phyloP scores from a whole-genome alignment of 2,797 vertebrate species.

The Euphonia xanthogaster region DNA sequence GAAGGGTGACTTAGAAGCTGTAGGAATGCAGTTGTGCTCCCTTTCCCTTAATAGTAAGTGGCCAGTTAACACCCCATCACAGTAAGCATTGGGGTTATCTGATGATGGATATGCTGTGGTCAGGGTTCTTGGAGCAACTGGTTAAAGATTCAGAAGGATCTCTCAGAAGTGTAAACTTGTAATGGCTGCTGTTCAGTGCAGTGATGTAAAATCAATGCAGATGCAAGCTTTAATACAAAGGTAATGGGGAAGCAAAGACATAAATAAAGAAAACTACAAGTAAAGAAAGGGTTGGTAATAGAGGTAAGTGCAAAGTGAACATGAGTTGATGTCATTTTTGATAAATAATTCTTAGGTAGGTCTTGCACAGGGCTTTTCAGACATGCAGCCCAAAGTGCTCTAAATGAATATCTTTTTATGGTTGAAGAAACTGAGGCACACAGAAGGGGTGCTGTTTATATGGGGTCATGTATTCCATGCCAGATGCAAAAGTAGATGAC shows the following conservation, averaged over 20 bases:
- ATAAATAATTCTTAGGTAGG: neutral
- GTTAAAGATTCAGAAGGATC: slow-evolving; percentile 31
- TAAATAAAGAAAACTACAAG: slow-evolving; percentile 54
- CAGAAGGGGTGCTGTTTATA: neutral
- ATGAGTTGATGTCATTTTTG: neutral
- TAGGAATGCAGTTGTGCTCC: neutral
- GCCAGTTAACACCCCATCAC: neutral
- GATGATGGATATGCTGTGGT: neutral
- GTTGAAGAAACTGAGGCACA: slow-evolving; percentile 40
- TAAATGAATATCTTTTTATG: neutral
- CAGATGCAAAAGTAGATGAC: neutral
- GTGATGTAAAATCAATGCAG: slow-evolving; percentile 65
- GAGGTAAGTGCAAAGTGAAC: neutral
- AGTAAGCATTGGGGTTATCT: neutral
- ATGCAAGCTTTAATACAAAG: slow-evolving; percentile 21
- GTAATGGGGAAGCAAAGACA: slow-evolving; percentile 55
- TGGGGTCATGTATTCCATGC: neutral
- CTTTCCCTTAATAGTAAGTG: neutral
- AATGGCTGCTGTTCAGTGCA: slow-evolving; percentile 25
- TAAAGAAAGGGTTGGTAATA: slow-evolving; percentile 42
- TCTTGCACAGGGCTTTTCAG: neutral
- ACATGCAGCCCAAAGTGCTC: neutral
- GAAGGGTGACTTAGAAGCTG: neutral
- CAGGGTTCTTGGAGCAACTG: neutral
- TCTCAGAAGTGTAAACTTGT: slow-evolving; percentile 28